Conservation (phyloP, 1,140 invertebrate genomes). For the Drosophila truncata region DNA sequence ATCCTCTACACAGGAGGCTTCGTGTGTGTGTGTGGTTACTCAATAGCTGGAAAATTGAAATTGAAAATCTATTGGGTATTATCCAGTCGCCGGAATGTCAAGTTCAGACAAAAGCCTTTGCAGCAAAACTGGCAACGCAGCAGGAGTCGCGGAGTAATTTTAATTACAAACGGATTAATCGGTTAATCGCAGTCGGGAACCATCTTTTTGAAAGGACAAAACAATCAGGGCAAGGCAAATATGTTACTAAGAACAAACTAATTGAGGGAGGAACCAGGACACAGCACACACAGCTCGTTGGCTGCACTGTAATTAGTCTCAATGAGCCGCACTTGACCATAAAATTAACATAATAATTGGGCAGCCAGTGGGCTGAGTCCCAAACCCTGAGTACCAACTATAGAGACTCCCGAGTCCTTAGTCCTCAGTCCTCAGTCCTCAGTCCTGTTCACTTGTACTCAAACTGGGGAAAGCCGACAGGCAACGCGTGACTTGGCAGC, state of each 20-base stretch:
- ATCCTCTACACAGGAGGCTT: neutral
- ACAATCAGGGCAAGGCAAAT: constrained; percentile 35
- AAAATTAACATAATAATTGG: constrained; percentile 81
- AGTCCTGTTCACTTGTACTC: constrained; percentile 5
- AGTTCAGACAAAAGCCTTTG: constrained; percentile 40
- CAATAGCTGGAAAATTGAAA: constrained; percentile 77
- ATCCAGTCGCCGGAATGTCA: constrained; percentile 35
- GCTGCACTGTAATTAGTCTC: constrained; percentile 60
- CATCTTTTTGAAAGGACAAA: constrained; percentile 25
- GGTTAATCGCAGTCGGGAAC: constrained; percentile 12
- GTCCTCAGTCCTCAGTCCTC: neutral
- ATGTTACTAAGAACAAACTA: constrained; percentile 40
- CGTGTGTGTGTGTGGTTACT: constrained; percentile 42
- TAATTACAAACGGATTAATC: constrained; percentile 44
- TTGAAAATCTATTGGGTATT: constrained; percentile 60
- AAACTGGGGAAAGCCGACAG: constrained; percentile 63
- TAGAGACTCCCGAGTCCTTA: neutral
- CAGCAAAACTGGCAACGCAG: constrained; percentile 18
- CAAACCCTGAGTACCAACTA: constrained; percentile 3
- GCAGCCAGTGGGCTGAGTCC: constrained; percentile 18
- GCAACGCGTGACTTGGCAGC: constrained; percentile 72
- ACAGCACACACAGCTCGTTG: constrained; percentile 37
- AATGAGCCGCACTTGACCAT: constrained; percentile 58
- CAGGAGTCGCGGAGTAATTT: constrained; percentile 10
- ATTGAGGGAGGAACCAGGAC: constrained; percentile 18